Evolutionary conservation across 35 echinoderm and acorn worm genomes (phyloP).

Genomic region (Apostichopus californicus): DNA sequence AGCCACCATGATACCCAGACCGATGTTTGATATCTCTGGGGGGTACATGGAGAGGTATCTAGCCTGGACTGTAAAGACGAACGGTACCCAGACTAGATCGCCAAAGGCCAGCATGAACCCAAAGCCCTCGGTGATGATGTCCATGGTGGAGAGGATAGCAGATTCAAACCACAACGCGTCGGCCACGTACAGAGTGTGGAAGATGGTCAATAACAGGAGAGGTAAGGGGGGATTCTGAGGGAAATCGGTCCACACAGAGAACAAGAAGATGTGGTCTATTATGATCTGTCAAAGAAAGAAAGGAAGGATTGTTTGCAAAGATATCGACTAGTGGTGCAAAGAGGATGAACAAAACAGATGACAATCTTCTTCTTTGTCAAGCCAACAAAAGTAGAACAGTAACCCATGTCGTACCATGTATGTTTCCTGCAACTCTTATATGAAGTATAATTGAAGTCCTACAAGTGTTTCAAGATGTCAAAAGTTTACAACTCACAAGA

Average conservation of each 20-base stretch:
- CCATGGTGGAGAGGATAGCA: slow-evolving; percentile 97
- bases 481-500: too few relatives aligned
- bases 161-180: slow-evolving; percentile 83
- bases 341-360: too few relatives aligned
- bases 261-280: slow-evolving; percentile 69
- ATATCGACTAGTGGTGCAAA: too few relatives aligned
- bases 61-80: slow-evolving; percentile 84
- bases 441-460: too few relatives aligned
- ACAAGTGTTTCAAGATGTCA: too few relatives aligned
- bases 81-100: slow-evolving; percentile 96
- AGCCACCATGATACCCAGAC: slow-evolving; percentile 55
- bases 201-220: slow-evolving; percentile 70
- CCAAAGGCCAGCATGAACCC: slow-evolving; percentile 98
- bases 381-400: too few relatives aligned
- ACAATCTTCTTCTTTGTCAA: too few relatives aligned
- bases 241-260: slow-evolving; percentile 69
- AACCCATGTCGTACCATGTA: too few relatives aligned
- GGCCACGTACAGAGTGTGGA: slow-evolving; percentile 91
- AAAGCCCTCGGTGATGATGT: slow-evolving; percentile 95
- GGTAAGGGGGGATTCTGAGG: slow-evolving; percentile 61
- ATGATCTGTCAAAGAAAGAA: slow-evolving; percentile 48
- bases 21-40: slow-evolving; percentile 62
- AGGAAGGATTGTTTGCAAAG: too few relatives aligned
- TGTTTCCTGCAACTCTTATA: too few relatives aligned
- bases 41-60: slow-evolving; percentile 75